Percentiles rank a stretch among this genome's conserved stretches.
These are phyloP conservation scores for Leptatherina wallacei DNA, from an alignment of 2,797 vertebrate genomes.

Conservation along the genomic window DNA sequence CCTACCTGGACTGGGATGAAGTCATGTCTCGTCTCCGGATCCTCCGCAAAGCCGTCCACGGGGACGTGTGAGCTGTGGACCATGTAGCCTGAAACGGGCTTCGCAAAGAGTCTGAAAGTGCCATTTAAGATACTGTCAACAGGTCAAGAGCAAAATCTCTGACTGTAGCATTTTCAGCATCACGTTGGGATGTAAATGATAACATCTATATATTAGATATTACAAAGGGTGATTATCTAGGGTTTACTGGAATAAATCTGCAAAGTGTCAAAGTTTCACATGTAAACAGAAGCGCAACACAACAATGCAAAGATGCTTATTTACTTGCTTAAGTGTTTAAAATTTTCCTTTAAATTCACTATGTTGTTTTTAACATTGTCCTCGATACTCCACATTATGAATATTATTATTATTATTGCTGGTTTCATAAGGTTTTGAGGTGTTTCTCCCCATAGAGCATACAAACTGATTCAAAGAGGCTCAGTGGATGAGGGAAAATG, in stretches of 20 bases:
- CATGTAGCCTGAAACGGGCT: not conserved
- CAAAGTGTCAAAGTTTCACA: not conserved
- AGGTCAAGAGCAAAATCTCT: conserved; percentile 5
- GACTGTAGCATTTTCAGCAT: not conserved
- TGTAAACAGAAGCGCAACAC: conserved; percentile 31
- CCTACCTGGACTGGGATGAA: conserved; percentile 95
- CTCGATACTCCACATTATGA: not conserved
- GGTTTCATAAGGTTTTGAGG: not conserved
- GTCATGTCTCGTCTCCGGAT: conserved; percentile 92
- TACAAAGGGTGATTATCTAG: not conserved
- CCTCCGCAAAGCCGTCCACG: conserved; percentile 77
- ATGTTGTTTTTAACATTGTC: not conserved
- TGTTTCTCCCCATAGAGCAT: not conserved
- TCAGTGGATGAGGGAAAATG: not conserved
- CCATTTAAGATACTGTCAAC: not conserved
- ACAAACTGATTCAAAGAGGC: not conserved
- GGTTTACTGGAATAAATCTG: not conserved
- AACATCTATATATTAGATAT: conserved; percentile 1
- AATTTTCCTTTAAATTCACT: not conserved
- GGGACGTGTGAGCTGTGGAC: conserved; percentile 50
- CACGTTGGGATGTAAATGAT: not conserved
- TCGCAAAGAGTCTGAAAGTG: not conserved
- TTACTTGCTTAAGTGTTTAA: not conserved
- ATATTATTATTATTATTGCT: too few relatives aligned
- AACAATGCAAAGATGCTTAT: conserved; percentile 45